Percentiles rank a stretch among this genome's conserved stretches.
phyloP scores from a whole-genome alignment of 2,797 vertebrate species.

The Tachyglossus aculeatus region DNA sequence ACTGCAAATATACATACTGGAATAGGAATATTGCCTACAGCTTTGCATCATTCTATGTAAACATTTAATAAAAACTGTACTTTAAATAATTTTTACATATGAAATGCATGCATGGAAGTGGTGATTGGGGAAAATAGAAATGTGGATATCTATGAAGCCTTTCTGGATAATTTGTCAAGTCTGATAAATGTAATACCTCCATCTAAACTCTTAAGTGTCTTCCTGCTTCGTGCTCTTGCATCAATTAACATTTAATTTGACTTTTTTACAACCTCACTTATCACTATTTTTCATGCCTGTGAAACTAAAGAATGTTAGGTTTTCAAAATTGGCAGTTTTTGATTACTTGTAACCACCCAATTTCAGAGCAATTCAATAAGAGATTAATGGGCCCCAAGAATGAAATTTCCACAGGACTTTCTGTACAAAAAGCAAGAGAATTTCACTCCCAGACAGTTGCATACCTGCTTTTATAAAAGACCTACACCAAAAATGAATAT shows the following conservation, averaged over 20 bases:
- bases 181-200: constrained; percentile 64
- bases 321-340: constrained; percentile 69
- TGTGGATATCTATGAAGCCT: constrained; percentile 41
- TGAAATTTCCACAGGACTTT: constrained; percentile 16
- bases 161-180: constrained; percentile 66
- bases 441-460: constrained; percentile 4
- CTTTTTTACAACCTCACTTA: constrained; percentile 75
- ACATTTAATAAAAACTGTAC: neutral
- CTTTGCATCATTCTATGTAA: constrained; percentile 20
- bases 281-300: constrained; percentile 64
- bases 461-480: no score
- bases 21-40: constrained; percentile 17
- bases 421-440: constrained; percentile 25
- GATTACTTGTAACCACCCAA: constrained; percentile 63
- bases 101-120: constrained; percentile 27
- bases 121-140: constrained; percentile 35
- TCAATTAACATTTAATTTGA: constrained; percentile 80
- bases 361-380: constrained; percentile 54
- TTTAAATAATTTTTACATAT: constrained; percentile 1
- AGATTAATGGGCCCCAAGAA: constrained; percentile 56
- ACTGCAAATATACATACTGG: neutral
- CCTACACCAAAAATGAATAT: neutral
- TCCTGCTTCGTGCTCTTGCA: constrained; percentile 66
- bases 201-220: constrained; percentile 57
- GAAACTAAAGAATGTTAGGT: constrained; percentile 70